Evolutionary conservation across 2,888 invertebrate genomes (phyloP), one percentile per base, ranked within the genome.

Genomic region (Byasa hedistus): DNA sequence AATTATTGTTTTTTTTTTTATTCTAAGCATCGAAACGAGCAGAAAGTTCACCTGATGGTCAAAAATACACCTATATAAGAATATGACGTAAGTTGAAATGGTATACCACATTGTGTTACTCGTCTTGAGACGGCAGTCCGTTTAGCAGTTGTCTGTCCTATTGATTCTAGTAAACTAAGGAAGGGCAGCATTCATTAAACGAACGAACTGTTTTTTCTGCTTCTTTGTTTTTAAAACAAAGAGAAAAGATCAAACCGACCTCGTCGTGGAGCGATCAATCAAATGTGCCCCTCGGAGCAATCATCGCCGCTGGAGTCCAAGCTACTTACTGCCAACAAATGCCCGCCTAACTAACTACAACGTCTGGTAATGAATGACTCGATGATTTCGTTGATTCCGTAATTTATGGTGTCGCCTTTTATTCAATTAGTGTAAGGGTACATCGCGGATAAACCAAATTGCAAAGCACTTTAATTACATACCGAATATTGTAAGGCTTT

Each of bases 221-320:
- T 39, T 15, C 39, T 2, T 39, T 39, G 12, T 39, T 51, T 56
- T 59, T 69, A 48, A 39, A 66, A 66, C 36, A 57, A 57, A 21
- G 63, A 66, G 61, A 44, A 48, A 48, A n/a, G 48, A 59, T 57
- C 64, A 62, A 66, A 54, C 55, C 56, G 59, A 52, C 48, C 61
- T 62, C 68, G 63, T 62, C 68, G 48, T 39, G 58, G 48, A 27
- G 68, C 62, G 71, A 78, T 77, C 75, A 75, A 75, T 75, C 76
- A 72, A 73, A 65, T 67, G 36, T 62, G 61, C 64, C 66, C 69
- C 68, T 70, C 68, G 65, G 59, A 60, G 68, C 72, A 73, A 76
- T 76, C 76, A 74, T 74, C 77, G 62, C 77, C 57, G 71, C 72
- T 62, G 75, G 78, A 71, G 67, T 54, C 70, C 67, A 68, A 69